These are phyloP conservation scores for Drosophila willistoni DNA, from an alignment of 1,140 invertebrate species.

Conservation along the genomic window DNA sequence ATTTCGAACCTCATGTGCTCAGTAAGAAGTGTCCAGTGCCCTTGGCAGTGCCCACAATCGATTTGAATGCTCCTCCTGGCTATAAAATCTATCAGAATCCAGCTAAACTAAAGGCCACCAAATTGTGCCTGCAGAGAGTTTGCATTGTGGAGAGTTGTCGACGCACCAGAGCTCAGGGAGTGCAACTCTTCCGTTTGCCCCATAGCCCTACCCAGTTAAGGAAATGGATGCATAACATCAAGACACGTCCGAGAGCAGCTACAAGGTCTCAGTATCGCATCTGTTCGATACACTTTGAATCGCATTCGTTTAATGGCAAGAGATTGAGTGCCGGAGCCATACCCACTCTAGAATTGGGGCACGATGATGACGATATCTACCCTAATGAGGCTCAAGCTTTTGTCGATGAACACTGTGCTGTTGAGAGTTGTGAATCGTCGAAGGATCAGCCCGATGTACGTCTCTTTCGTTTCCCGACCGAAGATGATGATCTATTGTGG, in stretches of 20 bases:
- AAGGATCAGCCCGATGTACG: slow-evolving; percentile 72
- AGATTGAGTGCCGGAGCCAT: slow-evolving; percentile 69
- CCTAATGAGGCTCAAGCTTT: slow-evolving; percentile 76
- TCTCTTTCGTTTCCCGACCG: slow-evolving; percentile 73
- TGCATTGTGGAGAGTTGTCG: slow-evolving; percentile 76
- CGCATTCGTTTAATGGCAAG: slow-evolving; percentile 72
- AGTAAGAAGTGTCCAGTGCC: slow-evolving; percentile 79
- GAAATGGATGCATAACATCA: slow-evolving; percentile 77
- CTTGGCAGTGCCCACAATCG: slow-evolving; percentile 70
- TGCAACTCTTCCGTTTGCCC: slow-evolving; percentile 73
- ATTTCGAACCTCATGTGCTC: slow-evolving; percentile 73
- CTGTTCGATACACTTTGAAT: slow-evolving; percentile 72
- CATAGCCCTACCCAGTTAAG: slow-evolving; percentile 67
- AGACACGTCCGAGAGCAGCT: slow-evolving; percentile 46
- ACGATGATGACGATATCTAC: slow-evolving; percentile 68
- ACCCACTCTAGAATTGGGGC: slow-evolving; percentile 73
- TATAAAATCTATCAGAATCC: slow-evolving; percentile 80
- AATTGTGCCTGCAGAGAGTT: slow-evolving; percentile 66
- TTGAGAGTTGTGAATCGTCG: slow-evolving; percentile 60
- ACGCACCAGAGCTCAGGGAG: slow-evolving; percentile 65
- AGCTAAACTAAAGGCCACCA: slow-evolving; percentile 67
- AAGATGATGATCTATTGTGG: slow-evolving; percentile 76
- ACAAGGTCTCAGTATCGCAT: slow-evolving; percentile 67
- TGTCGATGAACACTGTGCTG: slow-evolving; percentile 67
- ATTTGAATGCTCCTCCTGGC: slow-evolving; percentile 68